A percentile compares a stretch with the other conserved stretches of the same genome.
Evolutionary conservation across 2,113 vertebrate species (phyloP).

Genomic region (Anas platyrhynchos): DNA sequence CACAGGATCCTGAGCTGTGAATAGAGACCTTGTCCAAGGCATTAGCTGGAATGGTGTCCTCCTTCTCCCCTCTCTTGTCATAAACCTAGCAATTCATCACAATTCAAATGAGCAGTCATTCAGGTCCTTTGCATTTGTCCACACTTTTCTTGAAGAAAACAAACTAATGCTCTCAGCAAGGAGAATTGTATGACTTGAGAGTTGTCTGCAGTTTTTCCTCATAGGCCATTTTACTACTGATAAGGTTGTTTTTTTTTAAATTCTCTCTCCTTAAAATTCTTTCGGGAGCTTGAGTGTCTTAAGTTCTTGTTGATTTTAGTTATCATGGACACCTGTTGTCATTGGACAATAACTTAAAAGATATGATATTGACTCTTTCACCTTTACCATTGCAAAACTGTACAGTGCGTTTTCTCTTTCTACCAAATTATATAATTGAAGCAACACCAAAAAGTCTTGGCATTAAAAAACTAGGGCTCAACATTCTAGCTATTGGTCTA

Average conservation of each 20-base stretch:
- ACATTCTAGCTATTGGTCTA: neutral
- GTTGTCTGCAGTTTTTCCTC: neutral
- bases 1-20: neutral
- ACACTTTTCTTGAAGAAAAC: neutral
- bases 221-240: neutral
- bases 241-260: fast-evolving
- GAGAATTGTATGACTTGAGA: neutral
- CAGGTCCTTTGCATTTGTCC: neutral
- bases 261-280: neutral
- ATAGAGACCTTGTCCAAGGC: neutral
- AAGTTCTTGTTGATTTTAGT: neutral
- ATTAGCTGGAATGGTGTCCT: neutral
- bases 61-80: neutral
- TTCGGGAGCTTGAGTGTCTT: neutral
- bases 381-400: neutral
- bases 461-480: neutral
- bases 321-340: neutral
- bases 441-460: neutral
- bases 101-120: neutral
- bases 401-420: fast-evolving
- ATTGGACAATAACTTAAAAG: neutral
- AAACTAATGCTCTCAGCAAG: neutral
- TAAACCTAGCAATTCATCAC: neutral
- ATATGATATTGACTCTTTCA: neutral
- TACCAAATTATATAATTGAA: neutral